Evolutionary conservation across 2,113 vertebrate genomes (phyloP), one percentile per base, ranked within the genome.

Genomic region (Nyctereutes procyonoides): DNA sequence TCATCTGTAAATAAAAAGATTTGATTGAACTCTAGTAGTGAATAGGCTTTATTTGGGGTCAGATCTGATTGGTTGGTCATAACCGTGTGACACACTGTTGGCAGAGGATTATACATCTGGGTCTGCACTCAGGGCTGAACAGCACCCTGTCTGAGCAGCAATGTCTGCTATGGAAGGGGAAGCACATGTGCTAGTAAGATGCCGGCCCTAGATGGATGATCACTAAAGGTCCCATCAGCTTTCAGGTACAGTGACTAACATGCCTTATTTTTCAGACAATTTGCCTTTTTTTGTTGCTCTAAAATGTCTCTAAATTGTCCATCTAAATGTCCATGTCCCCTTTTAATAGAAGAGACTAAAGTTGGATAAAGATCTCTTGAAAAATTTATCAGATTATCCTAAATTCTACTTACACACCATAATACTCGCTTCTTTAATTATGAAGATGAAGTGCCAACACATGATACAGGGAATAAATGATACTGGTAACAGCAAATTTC

Each of bases 341-440:
- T 71, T 88, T 87, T 67, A 86, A 90, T 5, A 58, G 35, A 93
- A 16, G 35, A 87, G 28, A 87, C 24, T 58, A 84, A 67, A 96
- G 86, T 1, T 80, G 28, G 38, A 51, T 79, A 83, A 86, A 92
- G 2, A 73, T 60, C 62, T 53, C 35, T 87, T 67, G 55, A 90
- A 87, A 79, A 81, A 55, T 11, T 65, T 73, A 35, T 2, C 15
- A 48, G 8, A 51, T 73, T 30, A n/a, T 91, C 38, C 43, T 85
- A 85, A 86, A 92, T 82, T 89, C 26, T 55, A 86, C 60, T 82
- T 56, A n/a, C 6, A 89, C 0, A 38, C 20, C 22, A 32, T 55
- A 92, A 35, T 32, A 89, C 82, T 71, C 67, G 7, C 67, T 77
- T 67, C 65, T 73, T 93, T 73, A 83, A 95, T 83, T 87, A 55